Percentiles rank a stretch among this genome's conserved stretches.
These are phyloP conservation scores for Dendrolimus kikuchii DNA, from an alignment of 1,140 invertebrate species.

Conservation along the genomic window DNA sequence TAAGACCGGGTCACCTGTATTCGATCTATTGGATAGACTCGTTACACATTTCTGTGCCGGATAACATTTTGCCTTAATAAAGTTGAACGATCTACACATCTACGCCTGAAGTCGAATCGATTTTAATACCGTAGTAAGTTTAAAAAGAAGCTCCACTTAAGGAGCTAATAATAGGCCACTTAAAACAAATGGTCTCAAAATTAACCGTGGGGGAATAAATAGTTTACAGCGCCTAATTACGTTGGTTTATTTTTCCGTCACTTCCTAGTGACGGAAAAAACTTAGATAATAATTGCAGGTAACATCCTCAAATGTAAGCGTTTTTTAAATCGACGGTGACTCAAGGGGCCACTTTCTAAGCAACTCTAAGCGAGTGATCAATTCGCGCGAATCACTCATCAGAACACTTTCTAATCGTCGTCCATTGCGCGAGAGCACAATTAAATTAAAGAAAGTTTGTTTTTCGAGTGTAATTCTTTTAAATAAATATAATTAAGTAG, in stretches of 20 bases:
- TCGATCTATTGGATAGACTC: constrained; percentile 37
- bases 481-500: neutral
- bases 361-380: constrained; percentile 50
- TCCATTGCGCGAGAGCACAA: constrained; percentile 34
- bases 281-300: neutral
- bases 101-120: neutral
- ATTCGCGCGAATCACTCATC: constrained; percentile 59
- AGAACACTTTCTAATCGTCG: constrained; percentile 64
- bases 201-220: too few relatives aligned
- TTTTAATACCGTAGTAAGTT: too few relatives aligned
- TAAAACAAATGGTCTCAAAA: too few relatives aligned
- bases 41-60: constrained; percentile 55
- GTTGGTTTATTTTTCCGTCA: too few relatives aligned
- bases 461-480: constrained; percentile 4
- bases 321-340: constrained; percentile 7
- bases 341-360: constrained; percentile 56
- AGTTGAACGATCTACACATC: constrained; percentile 9
- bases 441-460: constrained; percentile 29
- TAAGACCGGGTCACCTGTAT: constrained; percentile 63
- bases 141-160: too few relatives aligned
- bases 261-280: too few relatives aligned
- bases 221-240: too few relatives aligned
- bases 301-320: neutral
- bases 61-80: constrained; percentile 11
- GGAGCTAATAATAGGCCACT: too few relatives aligned